These are phyloP conservation scores for Oreocharis arfaki DNA, from an alignment of 2,113 vertebrate genomes.

Conservation along the genomic window DNA sequence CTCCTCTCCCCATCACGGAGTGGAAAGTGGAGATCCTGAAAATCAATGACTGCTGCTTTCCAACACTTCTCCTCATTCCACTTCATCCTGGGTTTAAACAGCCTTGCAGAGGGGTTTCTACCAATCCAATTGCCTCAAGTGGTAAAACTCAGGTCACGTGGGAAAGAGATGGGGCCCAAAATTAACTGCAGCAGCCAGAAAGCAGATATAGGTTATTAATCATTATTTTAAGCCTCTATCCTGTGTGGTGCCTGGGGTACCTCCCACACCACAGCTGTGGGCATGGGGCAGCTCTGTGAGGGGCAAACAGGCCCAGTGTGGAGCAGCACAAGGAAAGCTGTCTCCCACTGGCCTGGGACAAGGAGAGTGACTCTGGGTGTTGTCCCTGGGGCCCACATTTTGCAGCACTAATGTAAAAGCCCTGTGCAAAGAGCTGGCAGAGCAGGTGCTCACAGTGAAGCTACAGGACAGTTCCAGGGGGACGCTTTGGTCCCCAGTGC, in stretches of 20 bases:
- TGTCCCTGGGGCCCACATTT: background rate
- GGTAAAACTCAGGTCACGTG: background rate
- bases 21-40: background rate
- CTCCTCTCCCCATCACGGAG: background rate
- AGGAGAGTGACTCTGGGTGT: accelerated
- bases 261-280: background rate
- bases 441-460: too few species aligned
- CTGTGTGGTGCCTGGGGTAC: accelerated
- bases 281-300: accelerated
- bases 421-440: accelerated
- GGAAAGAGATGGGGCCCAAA: background rate
- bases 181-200: background rate
- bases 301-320: background rate
- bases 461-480: accelerated
- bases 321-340: background rate
- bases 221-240: background rate
- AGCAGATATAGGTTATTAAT: background rate
- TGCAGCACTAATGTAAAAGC: background rate
- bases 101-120: background rate
- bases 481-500: background rate
- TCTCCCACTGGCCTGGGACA: background rate
- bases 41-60: background rate
- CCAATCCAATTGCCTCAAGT: background rate
- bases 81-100: background rate
- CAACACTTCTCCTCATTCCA: background rate